Evolutionary conservation across 2,797 vertebrate genomes (phyloP).

Genomic region (Picus viridis): DNA sequence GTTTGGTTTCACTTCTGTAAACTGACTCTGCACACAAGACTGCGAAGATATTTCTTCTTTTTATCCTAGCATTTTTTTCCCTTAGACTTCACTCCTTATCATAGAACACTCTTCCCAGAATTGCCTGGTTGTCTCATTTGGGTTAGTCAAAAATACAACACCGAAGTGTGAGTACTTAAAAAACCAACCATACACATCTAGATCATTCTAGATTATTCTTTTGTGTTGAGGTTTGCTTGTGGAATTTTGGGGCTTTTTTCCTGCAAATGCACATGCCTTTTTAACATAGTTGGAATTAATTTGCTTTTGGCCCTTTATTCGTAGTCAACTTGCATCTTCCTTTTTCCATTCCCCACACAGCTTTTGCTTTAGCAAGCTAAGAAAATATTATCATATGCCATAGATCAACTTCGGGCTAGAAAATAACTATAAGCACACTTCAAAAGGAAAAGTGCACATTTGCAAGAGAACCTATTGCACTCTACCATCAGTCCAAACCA

Average conservation of each 20-base stretch:
- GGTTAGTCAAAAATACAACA: neutral
- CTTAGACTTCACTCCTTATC: neutral
- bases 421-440: neutral
- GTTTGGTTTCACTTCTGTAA: conserved; percentile 15
- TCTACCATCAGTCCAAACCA: neutral
- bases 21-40: neutral
- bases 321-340: neutral
- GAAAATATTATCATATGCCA: neutral
- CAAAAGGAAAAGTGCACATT: neutral
- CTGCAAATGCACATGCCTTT: neutral
- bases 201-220: neutral
- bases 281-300: neutral
- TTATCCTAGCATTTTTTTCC: neutral
- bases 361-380: neutral
- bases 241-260: neutral
- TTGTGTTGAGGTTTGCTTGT: neutral
- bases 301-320: neutral
- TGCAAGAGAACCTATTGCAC: neutral
- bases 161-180: neutral
- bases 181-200: neutral
- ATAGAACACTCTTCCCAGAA: neutral
- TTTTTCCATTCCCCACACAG: neutral
- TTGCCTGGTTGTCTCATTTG: neutral
- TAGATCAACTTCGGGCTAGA: neutral
- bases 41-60: neutral